Conservation (phyloP, 2,888 invertebrate genomes). For the Acleris cristana region DNA sequence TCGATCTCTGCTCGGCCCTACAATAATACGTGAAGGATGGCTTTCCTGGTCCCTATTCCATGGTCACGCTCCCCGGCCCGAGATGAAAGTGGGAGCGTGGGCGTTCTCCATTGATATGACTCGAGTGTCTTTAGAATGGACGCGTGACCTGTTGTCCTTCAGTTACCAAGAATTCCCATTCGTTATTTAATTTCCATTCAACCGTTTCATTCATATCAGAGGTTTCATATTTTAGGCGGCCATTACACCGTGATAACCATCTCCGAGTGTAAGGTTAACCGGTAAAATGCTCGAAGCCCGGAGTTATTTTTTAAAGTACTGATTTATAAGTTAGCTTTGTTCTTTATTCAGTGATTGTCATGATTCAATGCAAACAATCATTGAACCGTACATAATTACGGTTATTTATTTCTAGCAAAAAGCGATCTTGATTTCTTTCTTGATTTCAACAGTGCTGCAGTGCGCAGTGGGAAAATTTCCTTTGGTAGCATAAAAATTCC, state of each 20-base stretch:
- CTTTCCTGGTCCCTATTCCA: constrained; percentile 54
- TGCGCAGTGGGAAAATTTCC: constrained; percentile 19
- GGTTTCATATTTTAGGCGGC: constrained; percentile 25
- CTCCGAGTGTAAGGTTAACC: neutral
- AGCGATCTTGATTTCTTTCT: constrained; percentile 23
- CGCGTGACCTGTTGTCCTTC: constrained; percentile 36
- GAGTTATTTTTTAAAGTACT: neutral
- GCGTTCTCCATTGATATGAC: constrained; percentile 57
- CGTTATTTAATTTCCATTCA: constrained; percentile 36
- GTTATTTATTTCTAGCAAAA: constrained; percentile 18
- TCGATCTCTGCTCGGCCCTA: constrained; percentile 58
- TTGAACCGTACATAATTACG: constrained; percentile 21
- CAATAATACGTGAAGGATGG: constrained; percentile 62
- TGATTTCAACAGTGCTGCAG: neutral
- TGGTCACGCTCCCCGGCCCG: constrained; percentile 66
- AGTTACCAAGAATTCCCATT: constrained; percentile 29
- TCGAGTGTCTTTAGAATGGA: constrained; percentile 66
- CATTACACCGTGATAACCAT: constrained; percentile 24
- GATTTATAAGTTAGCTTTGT: neutral
- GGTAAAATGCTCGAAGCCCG: constrained; percentile 3
- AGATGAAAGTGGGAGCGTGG: constrained; percentile 79
- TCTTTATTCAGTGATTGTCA: constrained; percentile 9
- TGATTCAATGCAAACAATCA: constrained; percentile 30
- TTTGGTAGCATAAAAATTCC: neutral
- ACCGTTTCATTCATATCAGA: constrained; percentile 30